Base-by-base conservation (phyloP, 1,140 invertebrate species). In the Hydropsyche tenuis region DNA sequence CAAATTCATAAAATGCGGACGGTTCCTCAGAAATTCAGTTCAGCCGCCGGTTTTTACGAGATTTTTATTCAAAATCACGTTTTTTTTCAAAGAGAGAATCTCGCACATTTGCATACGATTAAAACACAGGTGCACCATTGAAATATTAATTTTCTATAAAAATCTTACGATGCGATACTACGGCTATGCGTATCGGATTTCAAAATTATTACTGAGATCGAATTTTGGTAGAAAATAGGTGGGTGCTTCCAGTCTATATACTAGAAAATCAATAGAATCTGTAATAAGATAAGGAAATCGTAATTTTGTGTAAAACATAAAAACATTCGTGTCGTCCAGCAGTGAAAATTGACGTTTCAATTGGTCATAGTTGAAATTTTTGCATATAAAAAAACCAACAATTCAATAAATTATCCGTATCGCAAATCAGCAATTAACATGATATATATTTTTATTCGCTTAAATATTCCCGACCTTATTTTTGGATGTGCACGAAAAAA, bases 101-200 rank as follows among this genome's bases (percentile, higher is more conserved):
- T 56, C 68, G 16, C 51, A 60, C 46, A 70, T 70, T 70, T 70
- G 25, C 68, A 70, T 70, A 70, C 51, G 68, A 70, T 70, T 70
- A 70, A 56, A 70, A 25, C 68, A 70, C 68, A 70, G 68, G 68
- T 70, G 68, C 68, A 70, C 48, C 27, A 56, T 56, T 37, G 68
- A 70, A 70, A 70, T 70, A 70, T 70, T 70, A 70, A 70, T 70
- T 70, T 70, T 70, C 68, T 56, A 70, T 70, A 53, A 56, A 27
- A 60, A 60, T 37, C 51, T 16, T 20, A 53, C 46, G 68, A 68
- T 42, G 37, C 18, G 2, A 42, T 60, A n/a, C 63, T 23, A 45
- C 14, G 14, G 65, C 43, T 37, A 16, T 20, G 43, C 12, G 46
- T 68, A 68, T 68, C 65, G 45, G 45, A 68, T 68, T 68, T 48